Evolutionary conservation across 1,140 invertebrate genomes (phyloP).

Genomic region (Philotrypesis tridentata): DNA sequence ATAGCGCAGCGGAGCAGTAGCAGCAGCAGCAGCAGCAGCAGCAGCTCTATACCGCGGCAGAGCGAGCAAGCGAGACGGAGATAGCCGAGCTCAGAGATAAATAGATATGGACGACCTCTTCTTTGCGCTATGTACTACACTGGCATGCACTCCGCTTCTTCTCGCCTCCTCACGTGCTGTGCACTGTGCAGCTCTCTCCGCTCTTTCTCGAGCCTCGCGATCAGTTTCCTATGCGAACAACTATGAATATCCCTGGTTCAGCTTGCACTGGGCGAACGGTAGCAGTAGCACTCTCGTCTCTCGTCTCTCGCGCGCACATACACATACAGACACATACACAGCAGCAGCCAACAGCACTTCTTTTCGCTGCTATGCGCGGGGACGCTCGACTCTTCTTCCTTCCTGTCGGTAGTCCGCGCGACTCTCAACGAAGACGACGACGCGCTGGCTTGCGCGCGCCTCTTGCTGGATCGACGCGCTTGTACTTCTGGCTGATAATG

Average conservation of each 20-base stretch:
- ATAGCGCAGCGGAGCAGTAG: too few species aligned
- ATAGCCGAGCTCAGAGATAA: constrained; percentile 18
- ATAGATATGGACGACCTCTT: constrained; percentile 43
- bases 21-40: too few species aligned
- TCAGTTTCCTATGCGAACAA: too few species aligned
- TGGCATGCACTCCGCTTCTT: neutral
- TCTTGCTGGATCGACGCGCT: neutral
- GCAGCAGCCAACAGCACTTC: neutral
- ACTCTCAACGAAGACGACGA: neutral
- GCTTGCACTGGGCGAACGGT: too few species aligned
- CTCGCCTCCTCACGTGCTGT: neutral
- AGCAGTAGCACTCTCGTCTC: too few species aligned
- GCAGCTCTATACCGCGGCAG: neutral
- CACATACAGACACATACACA: neutral
- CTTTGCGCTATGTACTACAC: neutral
- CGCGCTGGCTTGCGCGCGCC: neutral
- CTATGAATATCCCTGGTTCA: too few species aligned
- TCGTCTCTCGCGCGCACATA: neutral
- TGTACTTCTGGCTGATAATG: neutral
- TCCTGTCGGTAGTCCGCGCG: neutral
- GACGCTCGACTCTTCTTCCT: neutral
- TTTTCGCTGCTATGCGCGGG: neutral
- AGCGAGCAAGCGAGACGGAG: constrained; percentile 4
- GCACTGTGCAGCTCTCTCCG: too few species aligned
- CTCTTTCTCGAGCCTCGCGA: too few species aligned